A percentile compares a stretch with the other conserved stretches of the same genome.
These are phyloP conservation scores for Meda fulgida DNA, from an alignment of 2,797 vertebrate species.

Conservation along the genomic window DNA sequence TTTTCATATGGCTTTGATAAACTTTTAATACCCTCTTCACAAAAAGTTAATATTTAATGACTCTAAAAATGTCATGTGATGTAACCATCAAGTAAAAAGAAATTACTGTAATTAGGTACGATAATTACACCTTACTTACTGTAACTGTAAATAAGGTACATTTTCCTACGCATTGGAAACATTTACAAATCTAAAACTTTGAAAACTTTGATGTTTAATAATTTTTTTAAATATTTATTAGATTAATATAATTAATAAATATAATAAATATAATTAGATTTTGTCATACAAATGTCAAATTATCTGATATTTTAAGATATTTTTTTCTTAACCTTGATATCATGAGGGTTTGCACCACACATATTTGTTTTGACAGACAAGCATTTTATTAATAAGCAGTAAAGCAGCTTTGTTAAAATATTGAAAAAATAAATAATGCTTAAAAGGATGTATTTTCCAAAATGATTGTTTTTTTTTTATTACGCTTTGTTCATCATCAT, in stretches of 20 bases:
- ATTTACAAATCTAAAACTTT: not conserved
- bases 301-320: not conserved
- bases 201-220: too few species aligned
- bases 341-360: not conserved
- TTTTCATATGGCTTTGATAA: not conserved
- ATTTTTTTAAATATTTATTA: not conserved
- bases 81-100: not conserved
- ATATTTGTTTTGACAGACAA: not conserved
- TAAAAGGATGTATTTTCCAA: not conserved
- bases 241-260: too few species aligned
- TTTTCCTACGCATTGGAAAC: not conserved
- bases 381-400: not conserved
- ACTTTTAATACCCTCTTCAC: not conserved
- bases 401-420: not conserved
- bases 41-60: not conserved
- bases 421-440: too few species aligned
- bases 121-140: not conserved
- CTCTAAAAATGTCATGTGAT: not conserved
- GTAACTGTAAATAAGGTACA: not conserved
- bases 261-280: not conserved
- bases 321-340: not conserved
- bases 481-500: not conserved
- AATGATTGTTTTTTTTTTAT: not conserved
- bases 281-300: not conserved
- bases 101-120: not conserved